Conservation (phyloP, 2,888 invertebrate species). For the Heliconius cydno region DNA sequence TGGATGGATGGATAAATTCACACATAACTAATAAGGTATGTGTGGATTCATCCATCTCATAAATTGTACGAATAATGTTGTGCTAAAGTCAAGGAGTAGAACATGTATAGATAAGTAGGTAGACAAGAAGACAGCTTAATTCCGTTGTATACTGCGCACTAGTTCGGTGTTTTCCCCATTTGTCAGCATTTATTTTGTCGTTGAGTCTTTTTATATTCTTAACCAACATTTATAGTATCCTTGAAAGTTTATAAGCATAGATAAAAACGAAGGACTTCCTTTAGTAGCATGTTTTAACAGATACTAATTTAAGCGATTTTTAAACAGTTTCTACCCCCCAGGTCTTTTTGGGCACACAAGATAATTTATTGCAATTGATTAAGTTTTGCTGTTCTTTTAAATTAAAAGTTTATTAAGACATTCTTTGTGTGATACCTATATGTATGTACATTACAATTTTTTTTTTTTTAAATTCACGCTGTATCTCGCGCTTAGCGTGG, state of each 20-base stretch:
- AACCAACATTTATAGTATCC: constrained; percentile 35
- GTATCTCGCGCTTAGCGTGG: no score
- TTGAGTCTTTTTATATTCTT: constrained; percentile 36
- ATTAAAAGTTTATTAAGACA: background rate
- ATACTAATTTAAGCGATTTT: constrained; percentile 13
- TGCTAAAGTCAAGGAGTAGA: constrained; percentile 14
- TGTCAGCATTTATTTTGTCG: constrained; percentile 38
- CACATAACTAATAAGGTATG: background rate
- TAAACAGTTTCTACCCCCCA: background rate
- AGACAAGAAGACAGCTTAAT: constrained; percentile 30
- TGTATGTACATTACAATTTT: no score
- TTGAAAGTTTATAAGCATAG: constrained; percentile 35
- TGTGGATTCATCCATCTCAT: constrained; percentile 1
- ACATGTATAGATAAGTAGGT: constrained; percentile 30
- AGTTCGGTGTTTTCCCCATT: constrained; percentile 35
- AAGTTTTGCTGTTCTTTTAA: background rate
- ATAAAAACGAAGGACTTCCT: constrained; percentile 31
- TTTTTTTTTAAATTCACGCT: no score
- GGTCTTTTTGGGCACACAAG: background rate
- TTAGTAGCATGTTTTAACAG: constrained; percentile 19
- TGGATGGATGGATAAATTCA: background rate
- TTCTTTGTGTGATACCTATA: no score
- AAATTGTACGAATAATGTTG: constrained; percentile 6
- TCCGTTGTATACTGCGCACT: constrained; percentile 32
- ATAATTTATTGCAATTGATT: constrained; percentile 8